phyloP scores from a whole-genome alignment of 2,113 vertebrate species.

The Microcebus griseorufus region DNA sequence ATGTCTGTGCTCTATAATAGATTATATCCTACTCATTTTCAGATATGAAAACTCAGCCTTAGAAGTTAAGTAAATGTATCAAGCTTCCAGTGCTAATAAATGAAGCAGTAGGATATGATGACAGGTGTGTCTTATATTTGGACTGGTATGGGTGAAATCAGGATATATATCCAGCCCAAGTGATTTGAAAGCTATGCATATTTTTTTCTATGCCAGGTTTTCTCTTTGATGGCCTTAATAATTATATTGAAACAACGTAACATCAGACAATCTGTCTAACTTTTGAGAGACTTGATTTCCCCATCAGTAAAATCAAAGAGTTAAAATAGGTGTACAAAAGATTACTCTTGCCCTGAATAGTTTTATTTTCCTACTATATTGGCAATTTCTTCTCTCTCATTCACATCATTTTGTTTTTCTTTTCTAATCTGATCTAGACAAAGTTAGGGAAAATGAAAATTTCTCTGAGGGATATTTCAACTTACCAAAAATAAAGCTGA shows the following conservation, averaged over 20 bases:
- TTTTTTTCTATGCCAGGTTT: not conserved
- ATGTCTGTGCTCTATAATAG: not conserved
- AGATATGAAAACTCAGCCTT: not conserved
- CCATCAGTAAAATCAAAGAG: not conserved
- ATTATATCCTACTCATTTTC: not conserved
- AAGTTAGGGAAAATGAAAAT: slow-evolving; percentile 3
- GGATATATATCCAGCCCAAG: not conserved
- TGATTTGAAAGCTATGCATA: not conserved
- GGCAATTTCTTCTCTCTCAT: not conserved
- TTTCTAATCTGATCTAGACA: not conserved
- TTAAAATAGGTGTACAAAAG: not conserved
- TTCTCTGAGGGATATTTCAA: not conserved
- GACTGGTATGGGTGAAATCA: not conserved
- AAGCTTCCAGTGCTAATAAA: not conserved
- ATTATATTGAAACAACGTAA: not conserved
- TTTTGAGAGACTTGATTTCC: not conserved
- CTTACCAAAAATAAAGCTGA: not conserved
- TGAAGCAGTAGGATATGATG: not conserved
- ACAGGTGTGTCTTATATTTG: not conserved
- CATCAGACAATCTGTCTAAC: not conserved
- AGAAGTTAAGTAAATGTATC: not conserved
- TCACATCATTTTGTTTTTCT: not conserved
- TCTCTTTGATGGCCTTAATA: not conserved
- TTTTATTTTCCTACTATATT: not conserved
- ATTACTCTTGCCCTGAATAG: not conserved